Evolutionary conservation across 2,797 vertebrate genomes (phyloP), one percentile per base, ranked within the genome.

Genomic region (Neomorphus geoffroyi): DNA sequence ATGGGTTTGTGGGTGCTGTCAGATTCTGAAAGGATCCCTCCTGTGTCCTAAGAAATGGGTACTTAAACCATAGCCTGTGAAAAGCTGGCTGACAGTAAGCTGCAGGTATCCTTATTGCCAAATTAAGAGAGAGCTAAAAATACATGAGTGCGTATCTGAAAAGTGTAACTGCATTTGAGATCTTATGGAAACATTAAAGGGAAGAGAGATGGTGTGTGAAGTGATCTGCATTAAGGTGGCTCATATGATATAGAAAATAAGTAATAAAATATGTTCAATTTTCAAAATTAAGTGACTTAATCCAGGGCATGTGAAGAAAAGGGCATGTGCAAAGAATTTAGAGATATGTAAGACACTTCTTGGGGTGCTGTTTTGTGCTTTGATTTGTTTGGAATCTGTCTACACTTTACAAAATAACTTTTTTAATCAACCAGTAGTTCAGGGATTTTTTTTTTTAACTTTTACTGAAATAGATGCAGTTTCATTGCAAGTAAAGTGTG

Each of bases 101-200:
- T 86, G 89, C 82, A 93, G 89, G 82, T 93, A 82, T 58, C 75
- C 84, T 46, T 82, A 73, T 24, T 87, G 80, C 67, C 73, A 81
- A 67, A 89, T 95, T 86, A 86, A 94, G 71, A 82, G 90, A 28
- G 80, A 14, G 72, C 91, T 92, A 89, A 94, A 94, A 94, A 95
- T 93, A 89, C 33, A 18, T 0, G 1, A 39, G 46, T 1, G 0
- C 1, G 0, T 35, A 85, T 74, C 84, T 28, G 71, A 45, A 54
- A 85, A 94, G 67, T 94, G 28, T 77, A 80, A 81, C 92, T 85
- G 91, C 53, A 46, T 8, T 13, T 15, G 48, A 39, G 77, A 78
- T 54, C 71, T 81, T 86, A 18, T 16, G 27, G 66, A 78, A 87
- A 61, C 33, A 7, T 92, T 80, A 74, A 88, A 92, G 70, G 62